Percentiles rank a stretch among this genome's conserved stretches.
Conservation (phyloP, 2,888 invertebrate species). For the Pomacea canaliculata region DNA sequence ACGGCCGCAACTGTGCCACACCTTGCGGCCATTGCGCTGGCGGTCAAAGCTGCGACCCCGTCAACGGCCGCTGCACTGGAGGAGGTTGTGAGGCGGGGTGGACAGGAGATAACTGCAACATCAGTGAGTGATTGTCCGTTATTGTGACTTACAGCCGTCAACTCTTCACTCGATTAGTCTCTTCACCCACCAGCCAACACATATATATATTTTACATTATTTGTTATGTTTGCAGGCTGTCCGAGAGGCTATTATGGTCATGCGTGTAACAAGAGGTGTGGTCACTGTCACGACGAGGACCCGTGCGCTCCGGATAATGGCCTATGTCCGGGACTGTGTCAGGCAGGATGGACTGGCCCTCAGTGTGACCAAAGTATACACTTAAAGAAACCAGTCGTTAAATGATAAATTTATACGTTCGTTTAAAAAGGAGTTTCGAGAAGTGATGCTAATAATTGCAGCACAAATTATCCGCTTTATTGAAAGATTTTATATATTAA, state of each 20-base stretch:
- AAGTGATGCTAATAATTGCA: too few species aligned
- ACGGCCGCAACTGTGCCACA: slow-evolving; percentile 54
- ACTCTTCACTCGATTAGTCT: too few species aligned
- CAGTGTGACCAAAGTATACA: slow-evolving; percentile 34
- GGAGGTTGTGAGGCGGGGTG: slow-evolving; percentile 52
- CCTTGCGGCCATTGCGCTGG: slow-evolving; percentile 57
- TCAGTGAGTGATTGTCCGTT: slow-evolving; percentile 34
- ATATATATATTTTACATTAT: too few species aligned
- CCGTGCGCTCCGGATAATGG: slow-evolving; percentile 25
- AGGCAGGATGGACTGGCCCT: slow-evolving; percentile 39
- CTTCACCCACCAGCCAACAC: too few species aligned
- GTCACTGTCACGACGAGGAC: slow-evolving; percentile 46
- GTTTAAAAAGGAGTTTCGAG: too few species aligned
- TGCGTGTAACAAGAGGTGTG: slow-evolving; percentile 54
- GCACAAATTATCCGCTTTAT: too few species aligned
- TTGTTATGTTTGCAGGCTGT: slow-evolving; percentile 45
- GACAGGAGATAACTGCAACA: slow-evolving; percentile 52
- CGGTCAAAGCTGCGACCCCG: slow-evolving; percentile 47
- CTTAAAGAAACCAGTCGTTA: background rate
- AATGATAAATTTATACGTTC: too few species aligned
- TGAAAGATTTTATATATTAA: too few species aligned
- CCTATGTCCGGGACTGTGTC: slow-evolving; percentile 18
- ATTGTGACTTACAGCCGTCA: too few species aligned
- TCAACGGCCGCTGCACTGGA: slow-evolving; percentile 48
- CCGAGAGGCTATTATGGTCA: slow-evolving; percentile 55